Percentiles rank a stretch among this genome's conserved stretches.
Evolutionary conservation across 30 jellyfish, hydroid and myxozoan species (phyloP).

Genomic region (Clytia hemisphaerica): DNA sequence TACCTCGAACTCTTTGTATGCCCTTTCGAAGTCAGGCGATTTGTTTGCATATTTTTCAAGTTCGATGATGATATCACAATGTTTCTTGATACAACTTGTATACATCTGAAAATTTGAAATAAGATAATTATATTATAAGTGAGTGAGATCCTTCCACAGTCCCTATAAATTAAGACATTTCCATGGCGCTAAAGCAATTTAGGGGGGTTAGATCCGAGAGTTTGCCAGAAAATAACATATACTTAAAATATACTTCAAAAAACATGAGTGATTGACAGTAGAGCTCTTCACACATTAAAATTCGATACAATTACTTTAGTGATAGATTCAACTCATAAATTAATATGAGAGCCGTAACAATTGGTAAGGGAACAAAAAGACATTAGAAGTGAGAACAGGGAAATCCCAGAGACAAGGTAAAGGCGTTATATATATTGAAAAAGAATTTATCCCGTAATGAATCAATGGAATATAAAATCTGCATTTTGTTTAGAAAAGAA

Average conservation of each 20-base stretch:
- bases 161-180: background rate
- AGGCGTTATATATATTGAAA: too few relatives aligned
- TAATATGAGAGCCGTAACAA: too few relatives aligned
- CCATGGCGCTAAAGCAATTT: background rate
- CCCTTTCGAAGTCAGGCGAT: slow-evolving; percentile 57
- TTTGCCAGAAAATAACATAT: background rate
- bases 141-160: background rate
- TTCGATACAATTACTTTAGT: too few relatives aligned
- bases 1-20: slow-evolving; percentile 93
- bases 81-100: slow-evolving; percentile 46
- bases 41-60: slow-evolving; percentile 48
- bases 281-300: too few relatives aligned
- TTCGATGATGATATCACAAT: slow-evolving; percentile 43
- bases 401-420: too few relatives aligned
- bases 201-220: background rate
- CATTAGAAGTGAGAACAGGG: too few relatives aligned
- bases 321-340: too few relatives aligned
- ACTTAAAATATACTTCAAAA: background rate
- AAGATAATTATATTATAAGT: background rate
- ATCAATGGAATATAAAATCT: too few relatives aligned
- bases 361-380: too few relatives aligned
- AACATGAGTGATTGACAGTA: too few relatives aligned
- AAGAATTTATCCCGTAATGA: too few relatives aligned
- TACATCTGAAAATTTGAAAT: slow-evolving; percentile 35
- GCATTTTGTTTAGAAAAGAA: too few relatives aligned